Percentiles rank a stretch among this genome's conserved stretches.
phyloP scores from a whole-genome alignment of 2,888 invertebrate genomes.

The Sturmia bella region DNA sequence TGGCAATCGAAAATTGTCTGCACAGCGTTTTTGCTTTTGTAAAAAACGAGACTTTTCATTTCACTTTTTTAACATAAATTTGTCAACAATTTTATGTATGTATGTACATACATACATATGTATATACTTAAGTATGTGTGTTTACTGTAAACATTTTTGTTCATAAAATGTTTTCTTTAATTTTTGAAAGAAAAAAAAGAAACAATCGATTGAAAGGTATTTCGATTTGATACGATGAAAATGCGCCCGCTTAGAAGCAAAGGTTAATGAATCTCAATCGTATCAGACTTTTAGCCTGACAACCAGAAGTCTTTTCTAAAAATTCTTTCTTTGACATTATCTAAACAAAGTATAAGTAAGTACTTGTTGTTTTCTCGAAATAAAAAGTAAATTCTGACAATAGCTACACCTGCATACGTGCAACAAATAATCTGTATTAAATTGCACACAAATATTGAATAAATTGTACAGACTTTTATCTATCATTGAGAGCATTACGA shows the following conservation, averaged over 20 bases:
- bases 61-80: too few species aligned
- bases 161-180: too few species aligned
- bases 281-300: slow-evolving; percentile 22
- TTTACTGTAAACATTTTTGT: too few species aligned
- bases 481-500: not conserved
- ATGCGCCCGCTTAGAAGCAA: not conserved
- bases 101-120: not conserved
- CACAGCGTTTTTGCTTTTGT: too few species aligned
- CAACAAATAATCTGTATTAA: slow-evolving; percentile 14
- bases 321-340: not conserved
- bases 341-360: too few species aligned
- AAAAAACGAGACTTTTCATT: too few species aligned
- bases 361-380: not conserved
- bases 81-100: not conserved
- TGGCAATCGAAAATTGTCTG: too few species aligned
- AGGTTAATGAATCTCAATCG: slow-evolving; percentile 6
- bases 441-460: not conserved
- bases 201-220: too few species aligned
- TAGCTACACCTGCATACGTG: slow-evolving; percentile 36
- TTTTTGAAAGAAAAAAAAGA: too few species aligned
- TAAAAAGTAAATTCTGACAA: slow-evolving; percentile 21
- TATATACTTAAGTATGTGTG: not conserved
- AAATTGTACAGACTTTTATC: not conserved
- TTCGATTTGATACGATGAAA: not conserved
- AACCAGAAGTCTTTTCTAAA: slow-evolving; percentile 13